Base-by-base conservation (phyloP, 2,888 invertebrate species). In the Lordiphosa andalusiaca region DNA sequence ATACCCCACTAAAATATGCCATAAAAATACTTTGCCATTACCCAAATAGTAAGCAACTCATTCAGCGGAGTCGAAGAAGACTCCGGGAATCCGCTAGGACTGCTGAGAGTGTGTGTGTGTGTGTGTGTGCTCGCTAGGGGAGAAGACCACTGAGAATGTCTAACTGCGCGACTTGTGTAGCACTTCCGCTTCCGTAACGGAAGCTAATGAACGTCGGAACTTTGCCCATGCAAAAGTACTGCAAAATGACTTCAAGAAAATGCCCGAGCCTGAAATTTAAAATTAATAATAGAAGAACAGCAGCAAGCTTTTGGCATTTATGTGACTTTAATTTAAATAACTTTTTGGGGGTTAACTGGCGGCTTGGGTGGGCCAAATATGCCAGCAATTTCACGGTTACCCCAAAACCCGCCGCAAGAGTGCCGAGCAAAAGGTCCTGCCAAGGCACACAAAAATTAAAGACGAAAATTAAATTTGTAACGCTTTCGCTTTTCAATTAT, bases 101-200 rank as follows among this genome's bases (percentile, higher is more conserved):
- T 21, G 9, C 19, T 36, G 19, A 39, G 19, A 53, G 39, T 66
- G 55, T 59, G 39, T 53, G 46, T 47, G 55, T 37, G 16, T 16
- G 16, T 16, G 39, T 53, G 46, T 47, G 55, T 37, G 16, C 2
- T 1, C 2, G 37, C 48, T 53, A 53, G 33, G 30, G 44, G 44
- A 33, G 53, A 41, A 41, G 51, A 39, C 67, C 73, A 76, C 39
- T 76, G 80, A 77, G 74, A 82, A 70, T 70, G 82, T 73, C 82
- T 81, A 78, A 77, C 78, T 82, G 62, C 68, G 82, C 78, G 78
- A 82, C 74, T 42, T 75, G 83, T 74, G 75, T 78, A 76, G 75
- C 70, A 83, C 84, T 84, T 83, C 85, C 85, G 84, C 44, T 73
- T 65, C 72, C 77, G 65, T 61, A 73, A 67, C 84, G 82, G 84